Base-by-base conservation (phyloP, 2,113 vertebrate species). In the Anolis sagrei region DNA sequence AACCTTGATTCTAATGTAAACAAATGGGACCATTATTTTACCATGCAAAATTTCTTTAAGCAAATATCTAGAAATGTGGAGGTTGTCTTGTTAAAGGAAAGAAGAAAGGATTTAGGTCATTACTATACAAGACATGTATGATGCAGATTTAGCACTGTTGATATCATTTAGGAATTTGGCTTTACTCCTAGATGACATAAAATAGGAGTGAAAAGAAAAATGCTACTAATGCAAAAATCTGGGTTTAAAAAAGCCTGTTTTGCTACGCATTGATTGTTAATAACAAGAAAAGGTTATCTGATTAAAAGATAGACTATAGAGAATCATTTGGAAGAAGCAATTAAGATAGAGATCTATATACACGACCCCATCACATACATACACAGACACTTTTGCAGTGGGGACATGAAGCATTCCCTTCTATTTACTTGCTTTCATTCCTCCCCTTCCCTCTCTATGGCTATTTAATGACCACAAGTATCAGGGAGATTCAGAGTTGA, bases 1-100 rank as follows among this genome's bases (percentile, higher is more conserved):
- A 69, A 61, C 82, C 68, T 85, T 93, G 83, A 93, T 92, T 90
- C 84, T 90, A 90, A 94, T 89, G 76, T 89, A 92, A 92, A 93
- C 91, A 84, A 92, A 90, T 92, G 21, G 76, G 83, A 82, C 91
- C 88, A 82, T 86, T 92, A 79, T 51, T 70, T 91, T 81, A 79
- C 36, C 49, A 2, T 81, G 81, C 89, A 75, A 49, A 91, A 48
- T 87, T 89, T 36, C 16, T 78, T 74, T 90, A 89, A 93, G 86
- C n/a, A 61, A 85, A 90, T 88, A 76, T 80, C 87, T 92, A 85
- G 92, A 90, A 72, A 49, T 92, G 91, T 89, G 86, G 83, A 36
- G 32, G 34, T 83, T 93, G 51, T 93, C 89, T 79, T 93, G 19
- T 92, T 90, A 87, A 81, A 91, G 82, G 69, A 72, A 72, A 16